A percentile compares a stretch with the other conserved stretches of the same genome.
phyloP scores from a whole-genome alignment of 2,888 invertebrate species.

The Lithophane ornitopus region DNA sequence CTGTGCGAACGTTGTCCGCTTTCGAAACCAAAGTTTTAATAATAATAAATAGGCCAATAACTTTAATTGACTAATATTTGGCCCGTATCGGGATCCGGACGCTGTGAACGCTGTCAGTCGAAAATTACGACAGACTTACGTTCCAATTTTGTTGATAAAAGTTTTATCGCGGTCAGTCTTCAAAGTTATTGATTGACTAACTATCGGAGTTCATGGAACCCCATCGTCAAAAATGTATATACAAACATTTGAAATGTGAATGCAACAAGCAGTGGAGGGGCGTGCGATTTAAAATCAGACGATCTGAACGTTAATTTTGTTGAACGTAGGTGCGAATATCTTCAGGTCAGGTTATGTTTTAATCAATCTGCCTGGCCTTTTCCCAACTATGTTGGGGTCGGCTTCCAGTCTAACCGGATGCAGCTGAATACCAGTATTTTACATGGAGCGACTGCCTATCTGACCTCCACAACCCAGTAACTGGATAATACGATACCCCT shows the following conservation, averaged over 20 bases:
- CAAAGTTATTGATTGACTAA: background rate
- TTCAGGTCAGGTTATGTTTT: too few relatives aligned
- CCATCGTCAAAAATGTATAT: background rate
- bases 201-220: background rate
- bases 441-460: too few relatives aligned
- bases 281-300: background rate
- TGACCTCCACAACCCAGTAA: too few relatives aligned
- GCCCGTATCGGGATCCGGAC: background rate
- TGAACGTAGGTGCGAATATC: background rate
- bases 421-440: too few relatives aligned
- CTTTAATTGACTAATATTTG: background rate
- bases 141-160: background rate
- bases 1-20: background rate
- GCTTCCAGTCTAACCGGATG: too few relatives aligned
- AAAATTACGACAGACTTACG: background rate
- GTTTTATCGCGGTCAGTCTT: background rate
- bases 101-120: background rate
- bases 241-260: background rate
- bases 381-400: too few relatives aligned
- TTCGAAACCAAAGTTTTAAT: background rate
- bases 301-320: background rate
- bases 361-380: too few relatives aligned
- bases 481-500: too few relatives aligned
- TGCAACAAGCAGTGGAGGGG: background rate
- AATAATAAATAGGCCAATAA: background rate